A percentile compares a stretch with the other conserved stretches of the same genome.
Evolutionary conservation across 1,140 invertebrate genomes (phyloP).

Genomic region (Papilio machaon): DNA sequence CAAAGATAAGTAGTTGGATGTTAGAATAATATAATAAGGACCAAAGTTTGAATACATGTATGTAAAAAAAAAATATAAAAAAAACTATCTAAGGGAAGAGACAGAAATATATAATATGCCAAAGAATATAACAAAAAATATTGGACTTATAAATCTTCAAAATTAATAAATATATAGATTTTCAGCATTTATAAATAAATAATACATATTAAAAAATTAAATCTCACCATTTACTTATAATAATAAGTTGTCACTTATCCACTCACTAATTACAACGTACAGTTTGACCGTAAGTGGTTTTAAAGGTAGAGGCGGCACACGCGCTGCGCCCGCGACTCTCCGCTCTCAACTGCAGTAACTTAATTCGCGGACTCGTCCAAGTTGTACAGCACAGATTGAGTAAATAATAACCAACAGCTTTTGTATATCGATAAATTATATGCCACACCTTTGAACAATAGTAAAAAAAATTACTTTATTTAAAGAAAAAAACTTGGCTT

Average conservation of each 20-base stretch:
- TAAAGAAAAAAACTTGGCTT: neutral
- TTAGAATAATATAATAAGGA: no score
- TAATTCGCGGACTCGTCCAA: slow-evolving; percentile 23
- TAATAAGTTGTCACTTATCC: neutral
- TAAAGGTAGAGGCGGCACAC: slow-evolving; percentile 2
- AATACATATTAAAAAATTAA: neutral
- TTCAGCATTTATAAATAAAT: neutral
- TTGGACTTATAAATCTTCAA: no score
- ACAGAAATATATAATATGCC: no score
- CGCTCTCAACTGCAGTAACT: neutral
- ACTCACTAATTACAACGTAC: slow-evolving; percentile 15
- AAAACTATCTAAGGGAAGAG: no score
- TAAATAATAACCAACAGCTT: neutral
- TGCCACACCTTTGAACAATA: neutral
- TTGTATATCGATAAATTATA: neutral
- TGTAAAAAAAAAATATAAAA: no score
- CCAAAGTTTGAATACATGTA: no score
- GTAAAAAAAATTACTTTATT: neutral
- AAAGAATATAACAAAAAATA: no score
- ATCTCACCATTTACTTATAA: neutral
- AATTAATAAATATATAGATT: no score
- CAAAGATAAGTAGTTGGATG: no score
- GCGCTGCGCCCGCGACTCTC: slow-evolving; percentile 28
- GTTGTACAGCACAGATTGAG: neutral
- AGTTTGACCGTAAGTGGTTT: neutral